Percentiles rank a stretch among this genome's conserved stretches.
Evolutionary conservation across 1,140 invertebrate species (phyloP).

Genomic region (Saccostrea echinata): DNA sequence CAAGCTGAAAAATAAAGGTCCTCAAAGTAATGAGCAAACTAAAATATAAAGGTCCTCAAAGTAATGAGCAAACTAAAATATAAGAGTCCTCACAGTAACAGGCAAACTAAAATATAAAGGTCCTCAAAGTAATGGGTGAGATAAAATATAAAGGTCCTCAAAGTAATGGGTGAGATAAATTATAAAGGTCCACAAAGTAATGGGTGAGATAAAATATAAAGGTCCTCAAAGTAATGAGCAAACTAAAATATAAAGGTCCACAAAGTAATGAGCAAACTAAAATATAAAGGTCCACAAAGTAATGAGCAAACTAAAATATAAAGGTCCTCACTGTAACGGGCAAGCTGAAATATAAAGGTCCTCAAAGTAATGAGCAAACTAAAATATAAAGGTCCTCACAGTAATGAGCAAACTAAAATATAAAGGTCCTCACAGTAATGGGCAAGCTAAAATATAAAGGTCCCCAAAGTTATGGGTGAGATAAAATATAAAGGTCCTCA

Average conservation of each 20-base stretch:
- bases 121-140: too few relatives aligned
- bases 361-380: constrained; percentile 52
- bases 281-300: not conserved
- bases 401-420: not conserved
- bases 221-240: too few relatives aligned
- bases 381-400: not conserved
- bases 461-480: too few relatives aligned
- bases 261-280: not conserved
- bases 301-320: not conserved
- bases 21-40: too few relatives aligned
- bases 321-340: not conserved
- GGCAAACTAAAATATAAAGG: too few relatives aligned
- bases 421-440: not conserved
- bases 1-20: not conserved
- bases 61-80: too few relatives aligned
- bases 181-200: not conserved
- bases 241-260: not conserved
- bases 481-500: too few relatives aligned
- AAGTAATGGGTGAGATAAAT: constrained; percentile 53
- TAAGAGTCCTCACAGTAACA: too few relatives aligned
- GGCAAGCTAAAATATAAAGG: not conserved
- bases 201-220: too few relatives aligned
- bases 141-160: constrained; percentile 25
- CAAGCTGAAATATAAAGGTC: not conserved
- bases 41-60: not conserved